Base-by-base conservation (phyloP, 2,113 vertebrate genomes). In the Crotalus helleri region DNA sequence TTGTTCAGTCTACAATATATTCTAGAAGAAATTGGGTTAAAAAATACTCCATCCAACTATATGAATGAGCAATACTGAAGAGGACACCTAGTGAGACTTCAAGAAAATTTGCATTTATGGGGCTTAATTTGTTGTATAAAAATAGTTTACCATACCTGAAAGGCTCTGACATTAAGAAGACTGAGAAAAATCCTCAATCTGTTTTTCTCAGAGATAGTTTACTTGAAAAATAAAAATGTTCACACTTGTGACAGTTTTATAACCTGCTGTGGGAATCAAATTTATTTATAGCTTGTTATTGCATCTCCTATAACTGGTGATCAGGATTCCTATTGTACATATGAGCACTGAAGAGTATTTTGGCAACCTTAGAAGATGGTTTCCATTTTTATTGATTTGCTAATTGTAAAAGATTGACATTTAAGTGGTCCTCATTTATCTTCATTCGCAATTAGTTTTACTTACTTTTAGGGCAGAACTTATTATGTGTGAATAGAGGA, bases 1-100 rank as follows among this genome's bases (percentile, higher is more conserved):
- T 93, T 88, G 58, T 81, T 95, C 92, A 90, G 55, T 85, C 92
- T 95, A 21, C 49, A 92, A 92, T 58, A 93, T 91, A 94, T 96
- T 94, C 92, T 90, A 94, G 21, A 90, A 93, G 91, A 53, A 59
- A 44, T 94, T 92, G 90, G 94, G 88, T 57, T 64, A 21, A 92
- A 93, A 94, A 96, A 44, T 7, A 90, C 94, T 93, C 93, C 24
- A 92, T 91, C 69, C 92, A 87, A 92, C 69, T 81, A 93, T 92
- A 93, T 94, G 89, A 96, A 93, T 93, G 91, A 96, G 94, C 54
- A 61, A 86, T 90, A 87, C 33, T 94, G 88, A 94, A 94, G 94
- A 95, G 95, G 95, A 96, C 91, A 97, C 94, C 95, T 94, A 97
- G 94, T 93, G 96, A 97, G 86, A 93, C 91, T 96, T 96, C 95